Conservation (phyloP, 2,888 invertebrate species). For the Platynereis dumerilii region DNA sequence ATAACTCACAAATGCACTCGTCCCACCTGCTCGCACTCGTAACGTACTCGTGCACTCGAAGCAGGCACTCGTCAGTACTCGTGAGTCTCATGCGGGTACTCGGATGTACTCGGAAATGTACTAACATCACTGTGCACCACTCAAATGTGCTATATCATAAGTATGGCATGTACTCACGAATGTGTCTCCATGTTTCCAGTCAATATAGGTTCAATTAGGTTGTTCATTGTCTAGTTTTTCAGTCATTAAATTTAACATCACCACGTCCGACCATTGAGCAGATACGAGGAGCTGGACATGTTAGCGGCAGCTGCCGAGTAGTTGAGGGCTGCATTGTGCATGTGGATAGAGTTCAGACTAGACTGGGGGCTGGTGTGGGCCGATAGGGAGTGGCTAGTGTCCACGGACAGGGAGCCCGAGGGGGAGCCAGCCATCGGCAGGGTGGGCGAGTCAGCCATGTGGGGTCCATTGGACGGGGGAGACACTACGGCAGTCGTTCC, state of each 20-base stretch:
- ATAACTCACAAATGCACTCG: too few species aligned
- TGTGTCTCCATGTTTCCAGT: too few species aligned
- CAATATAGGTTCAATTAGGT: too few species aligned
- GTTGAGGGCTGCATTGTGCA: slow-evolving; percentile 4
- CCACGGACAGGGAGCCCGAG: background rate
- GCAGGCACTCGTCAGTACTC: too few species aligned
- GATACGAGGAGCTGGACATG: slow-evolving; percentile 3
- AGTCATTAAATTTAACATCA: background rate
- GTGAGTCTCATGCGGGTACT: too few species aligned
- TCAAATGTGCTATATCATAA: too few species aligned
- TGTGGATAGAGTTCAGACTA: background rate
- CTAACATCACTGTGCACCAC: too few species aligned
- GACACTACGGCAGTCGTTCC: background rate
- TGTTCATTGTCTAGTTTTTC: too few species aligned
- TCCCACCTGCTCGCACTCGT: too few species aligned
- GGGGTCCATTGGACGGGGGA: background rate
- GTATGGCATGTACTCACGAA: too few species aligned
- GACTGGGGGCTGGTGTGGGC: slow-evolving; percentile 8
- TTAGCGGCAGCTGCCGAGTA: background rate
- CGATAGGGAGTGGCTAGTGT: background rate
- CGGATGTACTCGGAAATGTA: too few species aligned
- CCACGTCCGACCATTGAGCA: slow-evolving; percentile 4
- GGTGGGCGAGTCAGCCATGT: slow-evolving; percentile 5
- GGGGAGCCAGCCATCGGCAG: background rate
- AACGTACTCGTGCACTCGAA: too few species aligned